Conservation (phyloP, 2,888 invertebrate species). For the Oscheius sp. region DNA sequence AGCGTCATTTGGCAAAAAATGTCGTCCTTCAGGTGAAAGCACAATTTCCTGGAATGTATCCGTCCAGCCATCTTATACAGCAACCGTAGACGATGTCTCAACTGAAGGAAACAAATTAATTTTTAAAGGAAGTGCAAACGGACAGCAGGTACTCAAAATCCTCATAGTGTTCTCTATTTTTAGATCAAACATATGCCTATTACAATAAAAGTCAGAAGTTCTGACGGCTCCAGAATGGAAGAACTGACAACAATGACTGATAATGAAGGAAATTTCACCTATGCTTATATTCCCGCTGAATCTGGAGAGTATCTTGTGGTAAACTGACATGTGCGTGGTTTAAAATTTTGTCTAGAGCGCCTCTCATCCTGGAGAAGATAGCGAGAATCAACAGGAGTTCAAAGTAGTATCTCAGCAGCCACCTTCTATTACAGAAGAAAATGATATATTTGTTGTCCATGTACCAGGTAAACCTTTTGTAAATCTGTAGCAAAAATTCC, state of each 20-base stretch:
- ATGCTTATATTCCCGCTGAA: constrained; percentile 24
- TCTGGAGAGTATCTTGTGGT: constrained; percentile 31
- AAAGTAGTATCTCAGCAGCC: background rate
- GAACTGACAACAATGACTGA: constrained; percentile 31
- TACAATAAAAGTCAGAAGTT: constrained; percentile 37
- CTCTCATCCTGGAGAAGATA: constrained; percentile 25
- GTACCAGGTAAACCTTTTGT: constrained; percentile 7
- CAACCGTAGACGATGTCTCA: constrained; percentile 43
- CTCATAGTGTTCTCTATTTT: background rate
- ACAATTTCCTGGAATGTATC: constrained; percentile 49
- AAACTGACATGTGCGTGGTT: background rate
- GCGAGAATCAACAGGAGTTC: background rate
- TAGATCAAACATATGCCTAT: constrained; percentile 33
- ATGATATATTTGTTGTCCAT: background rate
- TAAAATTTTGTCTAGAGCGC: constrained; percentile 11
- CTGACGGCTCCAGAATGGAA: constrained; percentile 29
- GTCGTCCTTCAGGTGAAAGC: constrained; percentile 41
- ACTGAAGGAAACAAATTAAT: constrained; percentile 38
- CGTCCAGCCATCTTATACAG: constrained; percentile 49
- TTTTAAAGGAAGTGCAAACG: constrained; percentile 42
- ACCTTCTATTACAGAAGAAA: background rate
- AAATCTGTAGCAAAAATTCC: constrained; percentile 2
- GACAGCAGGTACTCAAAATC: constrained; percentile 14
- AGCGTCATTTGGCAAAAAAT: background rate
- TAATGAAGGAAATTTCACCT: constrained; percentile 22